These are phyloP conservation scores for Arctocebus calabarensis DNA, from an alignment of 2,797 vertebrate genomes.

Conservation along the genomic window DNA sequence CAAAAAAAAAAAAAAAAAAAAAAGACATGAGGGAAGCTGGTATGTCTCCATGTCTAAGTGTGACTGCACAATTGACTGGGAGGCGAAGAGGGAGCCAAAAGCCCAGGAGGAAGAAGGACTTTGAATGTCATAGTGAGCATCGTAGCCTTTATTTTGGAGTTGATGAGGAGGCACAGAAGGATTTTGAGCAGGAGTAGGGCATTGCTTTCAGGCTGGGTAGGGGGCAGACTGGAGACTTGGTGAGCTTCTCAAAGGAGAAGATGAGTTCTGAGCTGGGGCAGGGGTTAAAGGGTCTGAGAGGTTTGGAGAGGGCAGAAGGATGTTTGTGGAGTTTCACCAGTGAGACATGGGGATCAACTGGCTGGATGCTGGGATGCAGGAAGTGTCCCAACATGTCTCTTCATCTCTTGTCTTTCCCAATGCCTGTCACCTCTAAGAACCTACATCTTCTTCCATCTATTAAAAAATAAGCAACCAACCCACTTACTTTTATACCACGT, in stretches of 20 bases:
- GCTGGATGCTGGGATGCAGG: background rate
- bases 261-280: background rate
- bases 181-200: background rate
- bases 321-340: background rate
- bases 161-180: background rate
- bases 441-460: background rate
- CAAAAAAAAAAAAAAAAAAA: too few species aligned
- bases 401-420: background rate
- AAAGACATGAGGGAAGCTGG: background rate
- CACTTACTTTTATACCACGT: background rate
- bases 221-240: background rate
- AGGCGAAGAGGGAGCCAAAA: background rate
- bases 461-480: background rate
- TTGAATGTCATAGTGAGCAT: background rate
- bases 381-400: background rate
- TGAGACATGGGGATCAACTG: background rate
- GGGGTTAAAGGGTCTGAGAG: background rate
- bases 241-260: background rate
- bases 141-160: background rate
- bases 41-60: background rate
- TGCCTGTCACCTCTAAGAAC: background rate
- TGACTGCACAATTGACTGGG: background rate
- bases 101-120: background rate
- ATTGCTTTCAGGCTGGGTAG: background rate
- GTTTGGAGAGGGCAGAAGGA: background rate